phyloP scores from a whole-genome alignment of 2,888 invertebrate species.

The Tipula lateralis region DNA sequence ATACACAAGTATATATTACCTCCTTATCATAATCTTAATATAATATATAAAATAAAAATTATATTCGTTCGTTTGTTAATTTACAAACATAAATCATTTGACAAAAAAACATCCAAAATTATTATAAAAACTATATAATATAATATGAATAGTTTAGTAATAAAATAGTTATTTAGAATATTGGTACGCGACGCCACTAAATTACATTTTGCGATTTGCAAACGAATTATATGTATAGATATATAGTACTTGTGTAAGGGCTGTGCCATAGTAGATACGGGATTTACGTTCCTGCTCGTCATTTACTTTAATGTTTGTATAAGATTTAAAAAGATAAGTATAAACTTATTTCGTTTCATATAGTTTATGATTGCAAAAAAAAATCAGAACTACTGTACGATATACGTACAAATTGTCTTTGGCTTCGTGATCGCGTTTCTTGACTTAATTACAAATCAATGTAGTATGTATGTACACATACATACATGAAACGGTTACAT shows the following conservation, averaged over 20 bases:
- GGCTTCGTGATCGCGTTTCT: background rate
- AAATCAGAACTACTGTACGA: background rate
- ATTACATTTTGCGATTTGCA: background rate
- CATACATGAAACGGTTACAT: background rate
- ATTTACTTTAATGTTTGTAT: background rate
- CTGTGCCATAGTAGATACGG: background rate
- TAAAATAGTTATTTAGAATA: background rate
- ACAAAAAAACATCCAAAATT: background rate
- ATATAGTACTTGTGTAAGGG: background rate
- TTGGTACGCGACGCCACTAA: background rate
- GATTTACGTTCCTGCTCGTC: background rate
- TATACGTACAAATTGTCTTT: background rate
- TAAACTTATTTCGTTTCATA: background rate
- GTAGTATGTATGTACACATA: background rate
- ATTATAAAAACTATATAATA: background rate
- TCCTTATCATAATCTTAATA: background rate
- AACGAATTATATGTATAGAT: background rate
- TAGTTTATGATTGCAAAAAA: background rate
- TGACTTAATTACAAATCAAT: background rate
- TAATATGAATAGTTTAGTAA: background rate
- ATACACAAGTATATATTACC: background rate
- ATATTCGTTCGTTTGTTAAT: background rate
- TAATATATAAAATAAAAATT: background rate
- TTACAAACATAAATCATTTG: background rate
- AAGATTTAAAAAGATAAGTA: background rate